Evolutionary conservation across 1,140 invertebrate species (phyloP).

Genomic region (Lasioglossum albipes): DNA sequence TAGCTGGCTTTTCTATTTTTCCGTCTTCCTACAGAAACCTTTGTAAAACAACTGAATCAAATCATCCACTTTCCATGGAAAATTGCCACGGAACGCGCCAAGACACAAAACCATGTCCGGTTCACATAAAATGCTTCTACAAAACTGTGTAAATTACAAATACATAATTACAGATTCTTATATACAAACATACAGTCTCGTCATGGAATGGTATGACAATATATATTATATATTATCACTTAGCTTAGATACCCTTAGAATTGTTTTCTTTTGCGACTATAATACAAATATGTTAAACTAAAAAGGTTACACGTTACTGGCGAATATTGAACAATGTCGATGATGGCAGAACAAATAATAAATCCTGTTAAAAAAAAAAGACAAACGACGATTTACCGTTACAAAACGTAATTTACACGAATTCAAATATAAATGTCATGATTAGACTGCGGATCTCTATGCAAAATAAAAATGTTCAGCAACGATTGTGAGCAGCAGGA

Average conservation of each 20-base stretch:
- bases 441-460: too few species aligned
- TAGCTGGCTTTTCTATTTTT: neutral
- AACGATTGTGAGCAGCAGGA: too few species aligned
- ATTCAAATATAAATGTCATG: neutral
- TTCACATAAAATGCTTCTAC: slow-evolving; percentile 62
- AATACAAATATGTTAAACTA: slow-evolving; percentile 52
- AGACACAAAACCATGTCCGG: slow-evolving; percentile 58
- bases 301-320: slow-evolving; percentile 42
- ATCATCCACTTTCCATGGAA: slow-evolving; percentile 32
- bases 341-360: slow-evolving; percentile 2
- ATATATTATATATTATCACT: slow-evolving; percentile 48
- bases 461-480: too few species aligned
- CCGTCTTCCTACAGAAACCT: neutral
- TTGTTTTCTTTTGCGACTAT: slow-evolving; percentile 50
- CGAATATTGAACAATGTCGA: slow-evolving; percentile 33
- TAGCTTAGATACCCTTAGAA: slow-evolving; percentile 57
- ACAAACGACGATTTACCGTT: neutral
- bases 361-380: slow-evolving; percentile 3
- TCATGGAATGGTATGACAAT: slow-evolving; percentile 75
- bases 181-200: slow-evolving; percentile 76
- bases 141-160: slow-evolving; percentile 63
- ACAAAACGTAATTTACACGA: neutral
- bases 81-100: slow-evolving; percentile 49
- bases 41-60: slow-evolving; percentile 27
- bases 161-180: slow-evolving; percentile 70